Percentiles rank a stretch among this genome's conserved stretches.
phyloP scores from a whole-genome alignment of 1,140 invertebrate species.

The Cepaea nemoralis region DNA sequence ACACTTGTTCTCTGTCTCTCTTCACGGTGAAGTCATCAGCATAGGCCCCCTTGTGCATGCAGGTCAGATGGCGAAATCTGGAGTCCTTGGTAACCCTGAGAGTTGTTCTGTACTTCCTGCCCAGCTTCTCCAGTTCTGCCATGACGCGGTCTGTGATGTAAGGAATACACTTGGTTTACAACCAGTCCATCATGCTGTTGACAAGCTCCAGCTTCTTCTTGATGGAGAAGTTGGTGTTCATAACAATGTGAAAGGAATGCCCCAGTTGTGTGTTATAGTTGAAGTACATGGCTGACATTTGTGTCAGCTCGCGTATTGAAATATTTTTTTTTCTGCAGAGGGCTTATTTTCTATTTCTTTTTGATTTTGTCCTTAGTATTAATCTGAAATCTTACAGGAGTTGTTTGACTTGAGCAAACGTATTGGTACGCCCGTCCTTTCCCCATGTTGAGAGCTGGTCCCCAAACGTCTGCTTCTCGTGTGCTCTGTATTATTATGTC shows the following conservation, averaged over 20 bases:
- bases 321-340: conserved; percentile 82
- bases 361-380: conserved; percentile 76
- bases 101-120: conserved; percentile 94
- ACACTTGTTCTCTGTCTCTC: conserved; percentile 96
- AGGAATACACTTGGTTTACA: conserved; percentile 98
- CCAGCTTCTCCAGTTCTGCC: conserved; percentile 98
- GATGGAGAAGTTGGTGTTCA: conserved; percentile 99
- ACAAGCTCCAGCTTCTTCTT: conserved; percentile 98
- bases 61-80: conserved; percentile 91
- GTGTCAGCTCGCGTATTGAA: conserved; percentile 86
- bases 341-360: conserved; percentile 80
- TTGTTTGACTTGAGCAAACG: conserved; percentile 90
- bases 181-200: conserved; percentile 98
- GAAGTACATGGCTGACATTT: conserved; percentile 93
- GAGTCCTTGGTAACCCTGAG: conserved; percentile 96
- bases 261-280: conserved; percentile 99
- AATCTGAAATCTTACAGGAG: conserved; percentile 89
- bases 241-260: conserved; percentile 95
- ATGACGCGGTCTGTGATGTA: conserved; percentile 99
- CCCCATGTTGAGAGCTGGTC: too few relatives aligned
- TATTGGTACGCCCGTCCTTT: conserved; percentile 72
- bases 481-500: too few relatives aligned
- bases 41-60: conserved; percentile 98
- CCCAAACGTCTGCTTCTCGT: too few relatives aligned
- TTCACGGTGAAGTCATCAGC: conserved; percentile 99